phyloP scores from a whole-genome alignment of 2,113 vertebrate species.

The Tympanuchus pallidicinctus region DNA sequence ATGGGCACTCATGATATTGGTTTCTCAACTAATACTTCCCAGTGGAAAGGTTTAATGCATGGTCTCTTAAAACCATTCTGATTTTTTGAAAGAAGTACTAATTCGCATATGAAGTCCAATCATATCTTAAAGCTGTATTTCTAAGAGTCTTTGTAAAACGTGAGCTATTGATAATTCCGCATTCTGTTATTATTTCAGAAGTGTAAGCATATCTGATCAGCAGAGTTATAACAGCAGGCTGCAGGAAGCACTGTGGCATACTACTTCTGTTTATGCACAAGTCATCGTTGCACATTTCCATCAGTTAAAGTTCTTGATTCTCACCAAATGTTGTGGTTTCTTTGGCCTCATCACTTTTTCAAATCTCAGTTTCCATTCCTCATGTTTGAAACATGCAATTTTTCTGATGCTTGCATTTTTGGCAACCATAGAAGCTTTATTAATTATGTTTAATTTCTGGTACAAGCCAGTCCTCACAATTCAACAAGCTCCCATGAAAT shows the following conservation, averaged over 20 bases:
- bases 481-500: not conserved
- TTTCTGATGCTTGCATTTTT: not conserved
- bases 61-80: not conserved
- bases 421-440: not conserved
- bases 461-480: not conserved
- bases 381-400: not conserved
- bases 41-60: fast-evolving
- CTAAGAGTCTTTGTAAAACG: not conserved
- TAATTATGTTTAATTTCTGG: not conserved
- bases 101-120: not conserved
- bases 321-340: not conserved
- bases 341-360: not conserved
- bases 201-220: not conserved
- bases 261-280: not conserved
- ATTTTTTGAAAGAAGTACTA: not conserved
- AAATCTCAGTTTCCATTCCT: not conserved
- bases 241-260: not conserved
- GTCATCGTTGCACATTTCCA: not conserved
- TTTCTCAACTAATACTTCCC: not conserved
- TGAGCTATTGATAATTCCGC: not conserved
- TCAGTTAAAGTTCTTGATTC: not conserved
- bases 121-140: not conserved
- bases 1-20: not conserved
- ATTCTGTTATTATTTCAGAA: not conserved
- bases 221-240: not conserved